Conservation (phyloP, 2,888 invertebrate genomes). For the Drosophila mimica region DNA sequence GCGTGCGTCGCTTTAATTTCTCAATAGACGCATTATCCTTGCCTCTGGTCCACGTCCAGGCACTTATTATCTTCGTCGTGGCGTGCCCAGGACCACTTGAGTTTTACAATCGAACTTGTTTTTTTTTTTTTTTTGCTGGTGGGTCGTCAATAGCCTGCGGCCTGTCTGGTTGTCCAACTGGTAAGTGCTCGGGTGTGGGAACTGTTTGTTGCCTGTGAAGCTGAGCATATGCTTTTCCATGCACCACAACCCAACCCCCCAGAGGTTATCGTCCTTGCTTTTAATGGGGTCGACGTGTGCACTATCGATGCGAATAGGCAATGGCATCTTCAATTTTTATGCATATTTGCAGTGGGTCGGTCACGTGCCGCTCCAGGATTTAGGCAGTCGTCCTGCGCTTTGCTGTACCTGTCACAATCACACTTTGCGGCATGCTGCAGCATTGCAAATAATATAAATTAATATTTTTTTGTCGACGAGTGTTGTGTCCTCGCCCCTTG, state of each 20-base stretch:
- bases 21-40: constrained; percentile 69
- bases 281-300: constrained; percentile 69
- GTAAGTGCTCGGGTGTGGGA: constrained; percentile 58
- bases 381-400: constrained; percentile 29
- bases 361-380: constrained; percentile 61
- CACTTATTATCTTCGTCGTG: constrained; percentile 72
- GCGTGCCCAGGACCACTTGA: constrained; percentile 65
- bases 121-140: constrained; percentile 19
- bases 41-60: constrained; percentile 40
- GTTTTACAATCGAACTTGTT: constrained; percentile 66
- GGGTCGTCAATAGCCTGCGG: constrained; percentile 48
- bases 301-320: constrained; percentile 70
- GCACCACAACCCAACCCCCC: not conserved
- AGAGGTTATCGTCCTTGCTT: constrained; percentile 24
- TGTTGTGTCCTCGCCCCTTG: constrained; percentile 14
- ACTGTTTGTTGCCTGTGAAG: constrained; percentile 64
- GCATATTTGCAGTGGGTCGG: constrained; percentile 72
- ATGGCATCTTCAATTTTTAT: constrained; percentile 76
- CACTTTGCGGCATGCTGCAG: constrained; percentile 79
- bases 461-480: constrained; percentile 65
- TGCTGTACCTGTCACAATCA: constrained; percentile 82
- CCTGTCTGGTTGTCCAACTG: constrained; percentile 12
- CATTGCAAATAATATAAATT: constrained; percentile 82
- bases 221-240: constrained; percentile 73
- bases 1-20: constrained; percentile 81